Percentiles rank a stretch among this genome's conserved stretches.
phyloP scores from a whole-genome alignment of 2,888 invertebrate genomes.

The Yponomeuta sedellus region DNA sequence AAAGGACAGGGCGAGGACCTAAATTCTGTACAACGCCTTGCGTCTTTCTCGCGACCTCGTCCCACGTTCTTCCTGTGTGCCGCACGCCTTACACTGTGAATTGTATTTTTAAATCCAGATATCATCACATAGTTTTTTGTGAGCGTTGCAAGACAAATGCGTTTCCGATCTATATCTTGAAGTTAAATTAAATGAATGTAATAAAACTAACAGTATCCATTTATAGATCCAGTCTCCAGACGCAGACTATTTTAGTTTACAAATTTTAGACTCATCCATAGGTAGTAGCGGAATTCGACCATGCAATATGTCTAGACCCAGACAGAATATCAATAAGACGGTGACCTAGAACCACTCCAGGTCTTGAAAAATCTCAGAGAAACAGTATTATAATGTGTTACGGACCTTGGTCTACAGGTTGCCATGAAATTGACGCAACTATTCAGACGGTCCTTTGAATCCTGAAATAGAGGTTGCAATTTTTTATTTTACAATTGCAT shows the following conservation, averaged over 20 bases:
- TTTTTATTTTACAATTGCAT: not conserved
- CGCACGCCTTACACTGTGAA: not conserved
- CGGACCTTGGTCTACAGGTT: slow-evolving; percentile 1
- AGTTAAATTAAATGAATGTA: not conserved
- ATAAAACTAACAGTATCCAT: slow-evolving; percentile 25
- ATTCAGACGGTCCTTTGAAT: not conserved
- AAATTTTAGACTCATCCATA: slow-evolving; percentile 72
- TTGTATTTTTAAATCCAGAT: not conserved
- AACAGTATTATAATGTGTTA: not conserved
- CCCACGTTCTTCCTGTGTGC: no score
- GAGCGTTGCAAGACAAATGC: not conserved
- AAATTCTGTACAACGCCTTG: no score
- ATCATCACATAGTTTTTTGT: no score
- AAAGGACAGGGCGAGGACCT: no score
- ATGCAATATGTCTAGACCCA: slow-evolving; percentile 73
- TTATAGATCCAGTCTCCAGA: slow-evolving; percentile 35
- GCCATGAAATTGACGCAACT: not conserved
- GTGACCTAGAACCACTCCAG: slow-evolving; percentile 67
- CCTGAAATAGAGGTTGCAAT: not conserved
- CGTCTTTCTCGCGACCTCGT: no score
- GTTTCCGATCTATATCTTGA: not conserved
- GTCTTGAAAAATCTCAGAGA: slow-evolving; percentile 3
- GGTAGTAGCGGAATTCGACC: slow-evolving; percentile 70
- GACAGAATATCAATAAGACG: slow-evolving; percentile 66
- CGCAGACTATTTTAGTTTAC: slow-evolving; percentile 64